phyloP scores from a whole-genome alignment of 2,113 vertebrate genomes.

The Epinephelus fuscoguttatus region DNA sequence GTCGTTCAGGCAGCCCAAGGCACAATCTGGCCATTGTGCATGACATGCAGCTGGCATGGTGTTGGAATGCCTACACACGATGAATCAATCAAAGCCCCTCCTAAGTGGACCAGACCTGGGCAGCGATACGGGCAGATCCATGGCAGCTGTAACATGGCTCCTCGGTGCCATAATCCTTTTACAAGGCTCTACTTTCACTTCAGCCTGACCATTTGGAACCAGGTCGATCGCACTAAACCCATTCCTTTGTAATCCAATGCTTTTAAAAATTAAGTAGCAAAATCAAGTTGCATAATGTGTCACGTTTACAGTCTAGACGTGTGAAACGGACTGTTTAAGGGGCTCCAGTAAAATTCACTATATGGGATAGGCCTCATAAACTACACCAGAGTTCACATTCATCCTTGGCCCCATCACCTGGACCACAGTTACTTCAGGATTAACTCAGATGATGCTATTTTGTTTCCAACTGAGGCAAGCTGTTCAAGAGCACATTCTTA shows the following conservation, averaged over 20 bases:
- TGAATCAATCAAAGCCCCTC: conserved; percentile 73
- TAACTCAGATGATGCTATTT: conserved; percentile 33
- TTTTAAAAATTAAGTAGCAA: conserved; percentile 32
- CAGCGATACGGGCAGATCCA: conserved; percentile 55
- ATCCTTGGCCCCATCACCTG: conserved; percentile 9
- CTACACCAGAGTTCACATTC: conserved; percentile 20
- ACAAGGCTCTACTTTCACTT: conserved; percentile 62
- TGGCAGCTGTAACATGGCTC: conserved; percentile 73
- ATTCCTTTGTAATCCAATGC: conserved; percentile 44
- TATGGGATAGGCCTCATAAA: conserved; percentile 14
- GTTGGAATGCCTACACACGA: conserved; percentile 70
- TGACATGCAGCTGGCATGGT: conserved; percentile 75
- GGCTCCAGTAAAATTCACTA: conserved; percentile 29
- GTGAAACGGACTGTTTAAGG: conserved; percentile 41
- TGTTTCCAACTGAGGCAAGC: conserved; percentile 27
- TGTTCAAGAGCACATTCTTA: conserved; percentile 50
- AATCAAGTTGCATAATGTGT: conserved; percentile 28
- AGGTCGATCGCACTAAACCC: conserved; percentile 29
- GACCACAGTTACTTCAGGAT: conserved; percentile 28
- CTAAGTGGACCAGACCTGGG: conserved; percentile 59
- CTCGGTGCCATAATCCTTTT: conserved; percentile 57
- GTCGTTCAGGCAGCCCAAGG: conserved; percentile 59
- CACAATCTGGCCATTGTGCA: conserved; percentile 83
- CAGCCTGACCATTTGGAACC: conserved; percentile 38
- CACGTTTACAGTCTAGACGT: conserved; percentile 40